Evolutionary conservation across 2,888 invertebrate genomes (phyloP).

Genomic region (Chymomyza fuscimana): DNA sequence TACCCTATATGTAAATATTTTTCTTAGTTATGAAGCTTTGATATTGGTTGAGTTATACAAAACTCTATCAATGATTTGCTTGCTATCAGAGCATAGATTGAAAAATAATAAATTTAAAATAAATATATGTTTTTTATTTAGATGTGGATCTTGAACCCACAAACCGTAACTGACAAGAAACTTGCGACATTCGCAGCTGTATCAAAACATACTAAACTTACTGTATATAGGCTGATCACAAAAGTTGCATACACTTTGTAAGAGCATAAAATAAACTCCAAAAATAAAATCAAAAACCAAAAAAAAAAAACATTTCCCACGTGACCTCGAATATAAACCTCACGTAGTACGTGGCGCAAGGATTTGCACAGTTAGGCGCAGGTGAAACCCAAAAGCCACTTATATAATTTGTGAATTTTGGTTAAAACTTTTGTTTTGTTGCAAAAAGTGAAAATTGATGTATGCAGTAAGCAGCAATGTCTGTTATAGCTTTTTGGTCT

Average conservation of each 20-base stretch:
- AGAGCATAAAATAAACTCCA: background rate
- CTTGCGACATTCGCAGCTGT: background rate
- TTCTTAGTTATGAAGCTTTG: no score
- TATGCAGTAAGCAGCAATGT: slow-evolving; percentile 43
- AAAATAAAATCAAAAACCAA: no score
- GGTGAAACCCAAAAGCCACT: slow-evolving; percentile 38
- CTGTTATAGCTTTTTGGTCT: slow-evolving; percentile 3
- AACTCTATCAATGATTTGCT: no score
- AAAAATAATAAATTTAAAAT: no score
- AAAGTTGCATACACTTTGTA: background rate
- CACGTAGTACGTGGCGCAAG: slow-evolving; percentile 57
- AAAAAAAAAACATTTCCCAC: slow-evolving; percentile 40
- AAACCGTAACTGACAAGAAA: no score
- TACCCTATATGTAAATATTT: no score
- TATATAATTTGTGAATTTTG: slow-evolving; percentile 47
- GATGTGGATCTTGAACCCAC: no score
- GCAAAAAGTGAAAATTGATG: slow-evolving; percentile 69
- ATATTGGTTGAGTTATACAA: no score
- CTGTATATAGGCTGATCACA: background rate
- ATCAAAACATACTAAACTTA: no score
- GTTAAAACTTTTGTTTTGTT: background rate
- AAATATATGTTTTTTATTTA: no score
- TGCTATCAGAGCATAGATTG: no score
- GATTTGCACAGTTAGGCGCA: slow-evolving; percentile 47
- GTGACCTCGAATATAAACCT: slow-evolving; percentile 72